Evolutionary conservation across 92 coral and sea anemone genomes (phyloP), one percentile per base, ranked within the genome.

Genomic region (Siderastrea radians): DNA sequence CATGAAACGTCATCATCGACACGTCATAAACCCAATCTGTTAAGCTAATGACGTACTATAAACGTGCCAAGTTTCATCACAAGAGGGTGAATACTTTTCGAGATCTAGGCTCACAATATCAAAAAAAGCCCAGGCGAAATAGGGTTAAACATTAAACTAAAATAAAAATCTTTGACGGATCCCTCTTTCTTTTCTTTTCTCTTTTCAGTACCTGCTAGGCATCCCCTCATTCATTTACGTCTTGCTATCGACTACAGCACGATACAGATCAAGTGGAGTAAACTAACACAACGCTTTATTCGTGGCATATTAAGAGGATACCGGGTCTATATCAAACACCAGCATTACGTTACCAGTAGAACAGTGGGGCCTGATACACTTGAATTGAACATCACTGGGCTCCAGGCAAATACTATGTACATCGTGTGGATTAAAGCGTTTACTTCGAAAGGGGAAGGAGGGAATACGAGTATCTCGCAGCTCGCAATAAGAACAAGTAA

Each of bases 381-480:
- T 26, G 82, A 77, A 17, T 1, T 46, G 68, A 77, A 7, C 26
- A 77, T 77, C 2, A 26, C 57, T 59, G 68, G 69, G 16, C 82
- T 77, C 59, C 70, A 46, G 19, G 14, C 70, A 11, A 13, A 60
- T 60, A 59, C 68, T 6, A 1, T 5, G 2, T 77, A 77, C 69
- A 5, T 6, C 16, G 51, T 59, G 14, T 77, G 82, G 82, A 44
- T 77, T 4, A 77, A 62, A 7, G 70, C 70, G 2, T 15, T 59
- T 48, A 77, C 82, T 6, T 45, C 82, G 15, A 77, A 59, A 44
- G 82, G 82, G 46, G 82, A 77, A 77, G 57, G 82, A 45, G 3
- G 68, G 1, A 26, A 26, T 63, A 63, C n/a, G 68, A 15, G 68
- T 14, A 63, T 63, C 68, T 63, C 14, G n/a, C 2, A 63, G 14